Base-by-base conservation (phyloP, 2,797 vertebrate species). In the Anas acuta region DNA sequence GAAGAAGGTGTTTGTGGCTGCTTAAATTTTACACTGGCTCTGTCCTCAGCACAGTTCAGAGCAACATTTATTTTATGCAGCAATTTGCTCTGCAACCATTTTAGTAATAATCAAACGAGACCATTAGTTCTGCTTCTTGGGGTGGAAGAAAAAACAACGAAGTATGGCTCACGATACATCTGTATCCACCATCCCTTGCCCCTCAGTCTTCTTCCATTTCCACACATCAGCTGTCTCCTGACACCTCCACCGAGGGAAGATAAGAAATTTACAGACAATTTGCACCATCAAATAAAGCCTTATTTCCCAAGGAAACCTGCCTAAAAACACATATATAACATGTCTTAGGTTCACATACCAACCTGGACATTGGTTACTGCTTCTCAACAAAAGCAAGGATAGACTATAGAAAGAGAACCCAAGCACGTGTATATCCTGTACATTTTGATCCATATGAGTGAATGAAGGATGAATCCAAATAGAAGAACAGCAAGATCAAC, bases 121-220 rank as follows among this genome's bases (percentile, higher is more conserved):
- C 4, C 14, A 8, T 28, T 56, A 33, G 26, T 62, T 26, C 6
- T 2, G 1, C 2, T 2, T 13, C 16, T 6, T 7, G 8, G 25
- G 49, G 49, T 7, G 25, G 71, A 77, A 51, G 45, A 26, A 25
- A 25, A 49, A 25, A 21, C 15, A 64, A 43, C 23, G 2, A 90
- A 64, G 13, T n/a, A 35, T 39, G 19, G 8, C 5, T 21, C 11
- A 45, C 1, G 4, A 43, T 56, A 56, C 43, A 22, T 57, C 58
- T 60, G 26, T 32, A 25, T 43, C 21, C 47, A 60, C 43, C n/a
- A 25, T 10, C 15, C 16, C 10, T 41, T 1, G 0, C 1, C 6
- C 4, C 9, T 25, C 20, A 37, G 9, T 86, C 78, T 56, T 43
- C 43, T 81, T 35, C n/a, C 1, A 43, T 49, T 84, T 87, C 39